A percentile compares a stretch with the other conserved stretches of the same genome.
Conservation (phyloP, 1,140 invertebrate species). For the Archegozetes longisetosus region DNA sequence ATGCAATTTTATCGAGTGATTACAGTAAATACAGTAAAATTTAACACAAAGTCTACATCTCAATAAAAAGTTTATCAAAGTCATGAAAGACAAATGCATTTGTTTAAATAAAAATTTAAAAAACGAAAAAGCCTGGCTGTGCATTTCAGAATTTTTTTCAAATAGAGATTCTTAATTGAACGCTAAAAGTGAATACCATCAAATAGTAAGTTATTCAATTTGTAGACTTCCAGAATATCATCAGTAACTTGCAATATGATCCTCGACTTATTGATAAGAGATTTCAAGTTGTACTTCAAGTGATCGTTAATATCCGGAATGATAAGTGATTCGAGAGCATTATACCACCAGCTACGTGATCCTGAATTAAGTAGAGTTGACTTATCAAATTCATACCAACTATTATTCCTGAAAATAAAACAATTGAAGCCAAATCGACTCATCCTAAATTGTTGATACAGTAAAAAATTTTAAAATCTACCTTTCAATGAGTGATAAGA, state of each 20-base stretch:
- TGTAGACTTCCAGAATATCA: background rate
- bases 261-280: background rate
- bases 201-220: background rate
- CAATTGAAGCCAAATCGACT: background rate
- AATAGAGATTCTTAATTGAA: background rate
- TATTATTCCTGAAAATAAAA: background rate
- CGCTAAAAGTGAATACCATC: background rate
- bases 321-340: background rate
- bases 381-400: background rate
- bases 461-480: background rate
- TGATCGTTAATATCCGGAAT: background rate
- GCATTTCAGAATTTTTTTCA: background rate
- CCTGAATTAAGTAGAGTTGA: background rate
- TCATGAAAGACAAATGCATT: too few species aligned
- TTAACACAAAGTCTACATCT: too few species aligned
- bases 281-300: background rate
- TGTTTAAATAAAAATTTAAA: too few species aligned
- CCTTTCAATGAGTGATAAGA: background rate
- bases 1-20: too few species aligned
- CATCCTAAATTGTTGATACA: background rate
- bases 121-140: too few species aligned
- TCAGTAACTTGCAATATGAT: background rate
- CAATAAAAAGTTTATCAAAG: too few species aligned
- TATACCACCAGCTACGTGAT: background rate
- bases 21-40: too few species aligned